Conservation (phyloP, 2,797 vertebrate genomes). For the Peromyscus aztecus region DNA sequence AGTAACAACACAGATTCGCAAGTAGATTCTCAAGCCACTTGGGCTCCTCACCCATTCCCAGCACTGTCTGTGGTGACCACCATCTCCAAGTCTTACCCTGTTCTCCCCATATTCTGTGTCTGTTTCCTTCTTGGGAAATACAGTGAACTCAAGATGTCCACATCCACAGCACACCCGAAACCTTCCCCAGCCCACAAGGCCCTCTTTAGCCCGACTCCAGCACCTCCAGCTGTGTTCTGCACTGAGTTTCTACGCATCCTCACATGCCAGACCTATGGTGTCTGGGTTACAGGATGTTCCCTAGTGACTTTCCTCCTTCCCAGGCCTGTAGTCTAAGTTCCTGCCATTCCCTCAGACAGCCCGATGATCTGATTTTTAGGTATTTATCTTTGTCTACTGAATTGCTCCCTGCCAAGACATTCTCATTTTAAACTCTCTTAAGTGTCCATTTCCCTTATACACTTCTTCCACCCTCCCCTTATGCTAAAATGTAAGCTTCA, state of each 20-base stretch:
- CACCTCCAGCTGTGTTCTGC: neutral
- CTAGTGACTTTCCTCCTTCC: neutral
- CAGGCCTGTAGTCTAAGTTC: neutral
- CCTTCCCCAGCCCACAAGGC: neutral
- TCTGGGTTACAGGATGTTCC: neutral
- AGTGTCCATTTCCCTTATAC: neutral
- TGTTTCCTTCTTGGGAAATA: neutral
- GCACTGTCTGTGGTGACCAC: rapidly evolving
- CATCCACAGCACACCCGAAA: neutral
- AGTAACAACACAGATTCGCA: neutral
- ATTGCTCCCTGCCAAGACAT: neutral
- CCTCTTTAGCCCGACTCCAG: too few species aligned
- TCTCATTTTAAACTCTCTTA: neutral
- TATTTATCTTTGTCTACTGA: neutral
- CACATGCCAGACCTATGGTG: neutral
- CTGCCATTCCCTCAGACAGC: neutral
- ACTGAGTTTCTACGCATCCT: neutral
- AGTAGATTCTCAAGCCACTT: too few species aligned
- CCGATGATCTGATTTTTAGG: neutral
- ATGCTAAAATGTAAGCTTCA: neutral
- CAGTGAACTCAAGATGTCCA: neutral
- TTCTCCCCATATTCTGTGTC: neutral
- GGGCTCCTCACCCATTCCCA: rapidly evolving
- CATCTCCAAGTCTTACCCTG: too few species aligned
- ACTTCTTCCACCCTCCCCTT: neutral